Conservation (phyloP, 2,888 invertebrate species). For the Mesoligia furuncula region DNA sequence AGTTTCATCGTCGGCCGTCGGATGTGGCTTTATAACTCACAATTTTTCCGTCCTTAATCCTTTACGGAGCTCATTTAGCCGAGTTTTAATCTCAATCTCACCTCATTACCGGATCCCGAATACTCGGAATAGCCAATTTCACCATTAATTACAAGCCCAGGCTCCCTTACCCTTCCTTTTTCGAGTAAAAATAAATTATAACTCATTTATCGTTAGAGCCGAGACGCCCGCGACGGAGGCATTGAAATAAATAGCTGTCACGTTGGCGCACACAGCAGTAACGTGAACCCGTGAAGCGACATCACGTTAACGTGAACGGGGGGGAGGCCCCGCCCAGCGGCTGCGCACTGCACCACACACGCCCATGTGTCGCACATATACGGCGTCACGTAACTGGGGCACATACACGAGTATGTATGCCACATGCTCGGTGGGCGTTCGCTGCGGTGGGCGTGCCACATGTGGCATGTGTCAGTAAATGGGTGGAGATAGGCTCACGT, state of each 20-base stretch:
- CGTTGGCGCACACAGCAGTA: conserved; percentile 78
- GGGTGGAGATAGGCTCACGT: conserved; percentile 75
- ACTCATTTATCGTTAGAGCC: conserved; percentile 87
- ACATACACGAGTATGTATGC: conserved; percentile 78
- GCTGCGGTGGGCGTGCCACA: conserved; percentile 80
- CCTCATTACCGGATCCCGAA: conserved; percentile 89
- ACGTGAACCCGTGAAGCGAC: conserved; percentile 74
- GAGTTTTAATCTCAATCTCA: conserved; percentile 90
- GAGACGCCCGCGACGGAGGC: conserved; percentile 74
- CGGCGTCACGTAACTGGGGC: conserved; percentile 80
- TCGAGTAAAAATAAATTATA: conserved; percentile 90
- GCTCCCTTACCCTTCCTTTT: conserved; percentile 87
- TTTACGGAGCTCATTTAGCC: conserved; percentile 86
- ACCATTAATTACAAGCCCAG: conserved; percentile 86
- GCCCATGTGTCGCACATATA: conserved; percentile 81
- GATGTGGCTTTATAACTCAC: conserved; percentile 74
- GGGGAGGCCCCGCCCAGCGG: conserved; percentile 82
- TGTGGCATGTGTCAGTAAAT: conserved; percentile 76
- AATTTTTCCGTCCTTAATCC: conserved; percentile 83
- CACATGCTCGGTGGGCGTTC: conserved; percentile 79
- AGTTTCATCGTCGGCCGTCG: conserved; percentile 69
- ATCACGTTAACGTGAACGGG: conserved; percentile 80
- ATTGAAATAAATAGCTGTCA: conserved; percentile 85
- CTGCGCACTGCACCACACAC: conserved; percentile 84
- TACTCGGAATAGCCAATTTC: conserved; percentile 90